Conservation (phyloP, 1,140 invertebrate genomes). For the Drosophila micromelanica region DNA sequence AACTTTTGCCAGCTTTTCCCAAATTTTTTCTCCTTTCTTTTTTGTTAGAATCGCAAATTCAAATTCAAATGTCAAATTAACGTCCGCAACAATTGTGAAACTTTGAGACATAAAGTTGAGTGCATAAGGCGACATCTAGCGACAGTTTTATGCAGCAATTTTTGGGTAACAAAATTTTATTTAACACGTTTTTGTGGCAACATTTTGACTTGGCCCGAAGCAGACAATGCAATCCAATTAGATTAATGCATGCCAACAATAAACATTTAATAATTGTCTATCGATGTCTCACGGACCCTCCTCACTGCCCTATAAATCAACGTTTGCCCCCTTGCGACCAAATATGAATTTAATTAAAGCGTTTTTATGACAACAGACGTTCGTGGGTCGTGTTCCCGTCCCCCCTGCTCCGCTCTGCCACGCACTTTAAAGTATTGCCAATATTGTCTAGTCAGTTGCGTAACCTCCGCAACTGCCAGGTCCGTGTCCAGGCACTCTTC, state of each 20-base stretch:
- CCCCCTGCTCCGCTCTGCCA: not conserved
- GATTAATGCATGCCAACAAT: conserved; percentile 56
- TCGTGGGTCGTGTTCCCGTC: conserved; percentile 56
- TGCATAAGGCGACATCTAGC: conserved; percentile 34
- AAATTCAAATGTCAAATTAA: conserved; percentile 65
- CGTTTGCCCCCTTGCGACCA: conserved; percentile 47
- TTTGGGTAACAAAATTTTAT: not conserved
- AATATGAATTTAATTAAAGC: conserved; percentile 83
- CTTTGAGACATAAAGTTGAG: conserved; percentile 34
- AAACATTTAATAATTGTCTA: conserved; percentile 46
- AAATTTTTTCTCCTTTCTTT: conserved; percentile 4
- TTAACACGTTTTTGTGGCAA: not conserved
- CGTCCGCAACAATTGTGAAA: conserved; percentile 46
- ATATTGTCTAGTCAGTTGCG: conserved; percentile 73
- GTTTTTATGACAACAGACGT: conserved; percentile 72
- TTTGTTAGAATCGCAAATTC: conserved; percentile 37
- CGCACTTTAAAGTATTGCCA: conserved; percentile 80
- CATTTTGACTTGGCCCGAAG: not conserved
- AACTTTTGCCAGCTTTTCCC: conserved; percentile 40
- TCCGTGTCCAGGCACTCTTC: conserved; percentile 1
- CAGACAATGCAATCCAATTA: conserved; percentile 47
- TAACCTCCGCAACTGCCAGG: conserved; percentile 41
- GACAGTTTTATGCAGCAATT: conserved; percentile 26
- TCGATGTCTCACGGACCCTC: conserved; percentile 13
- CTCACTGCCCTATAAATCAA: conserved; percentile 59